Conservation (phyloP, 2,797 vertebrate genomes). For the Centroberyx gerrardi region DNA sequence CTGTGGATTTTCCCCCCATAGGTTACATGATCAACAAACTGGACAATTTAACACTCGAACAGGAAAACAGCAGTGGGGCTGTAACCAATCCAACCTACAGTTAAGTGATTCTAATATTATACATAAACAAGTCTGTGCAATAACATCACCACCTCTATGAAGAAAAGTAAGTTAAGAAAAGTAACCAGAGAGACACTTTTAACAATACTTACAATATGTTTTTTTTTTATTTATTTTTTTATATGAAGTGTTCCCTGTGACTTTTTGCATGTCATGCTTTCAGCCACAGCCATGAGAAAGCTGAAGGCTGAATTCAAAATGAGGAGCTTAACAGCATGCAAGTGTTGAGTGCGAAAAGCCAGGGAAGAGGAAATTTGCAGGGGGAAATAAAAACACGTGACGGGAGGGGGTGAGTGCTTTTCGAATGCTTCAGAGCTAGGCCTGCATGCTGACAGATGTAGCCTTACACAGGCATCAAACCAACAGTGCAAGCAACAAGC, state of each 20-base stretch:
- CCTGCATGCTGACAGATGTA: constrained; percentile 23
- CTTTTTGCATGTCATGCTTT: constrained; percentile 25
- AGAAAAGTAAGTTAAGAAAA: background rate
- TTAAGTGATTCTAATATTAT: background rate
- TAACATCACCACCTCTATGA: background rate
- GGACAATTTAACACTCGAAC: background rate
- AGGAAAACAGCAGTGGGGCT: background rate
- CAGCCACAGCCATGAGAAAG: constrained; percentile 33
- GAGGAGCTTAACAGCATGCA: constrained; percentile 43
- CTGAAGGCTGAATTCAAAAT: constrained; percentile 15
- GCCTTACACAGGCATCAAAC: constrained; percentile 35
- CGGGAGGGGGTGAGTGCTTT: background rate
- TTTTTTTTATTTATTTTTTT: too few relatives aligned
- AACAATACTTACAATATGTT: too few relatives aligned
- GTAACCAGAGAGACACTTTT: background rate
- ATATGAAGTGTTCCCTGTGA: too few relatives aligned
- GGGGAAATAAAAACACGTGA: constrained; percentile 22
- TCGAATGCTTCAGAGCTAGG: constrained; percentile 16
- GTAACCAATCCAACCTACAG: background rate
- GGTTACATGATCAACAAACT: background rate
- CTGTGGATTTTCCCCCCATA: background rate
- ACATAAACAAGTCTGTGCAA: background rate
- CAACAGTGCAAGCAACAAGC: constrained; percentile 63
- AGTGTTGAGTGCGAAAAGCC: constrained; percentile 9
- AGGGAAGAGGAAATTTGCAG: constrained; percentile 8